Percentiles rank a stretch among this genome's conserved stretches.
These are phyloP conservation scores for Etheostoma perlongum DNA, from an alignment of 2,797 vertebrate genomes.

Conservation along the genomic window DNA sequence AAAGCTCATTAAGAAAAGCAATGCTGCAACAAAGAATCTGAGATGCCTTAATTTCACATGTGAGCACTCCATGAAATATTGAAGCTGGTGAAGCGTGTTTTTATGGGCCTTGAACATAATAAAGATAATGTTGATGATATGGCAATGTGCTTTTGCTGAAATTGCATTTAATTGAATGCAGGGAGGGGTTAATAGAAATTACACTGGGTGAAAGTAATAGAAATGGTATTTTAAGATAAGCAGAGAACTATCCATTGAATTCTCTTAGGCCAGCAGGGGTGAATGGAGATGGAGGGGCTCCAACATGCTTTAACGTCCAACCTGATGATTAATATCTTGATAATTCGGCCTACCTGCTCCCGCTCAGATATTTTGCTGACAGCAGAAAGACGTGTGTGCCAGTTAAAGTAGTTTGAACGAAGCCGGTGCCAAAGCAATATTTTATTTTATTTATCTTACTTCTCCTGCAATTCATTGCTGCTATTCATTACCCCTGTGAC, in stretches of 20 bases:
- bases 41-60: conserved; percentile 29
- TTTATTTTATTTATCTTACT: conserved; percentile 83
- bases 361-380: conserved; percentile 71
- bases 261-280: conserved; percentile 32
- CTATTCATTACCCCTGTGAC: conserved; percentile 76
- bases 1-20: conserved; percentile 22
- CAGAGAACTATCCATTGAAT: conserved; percentile 32
- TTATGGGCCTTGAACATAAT: conserved; percentile 45
- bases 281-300: conserved; percentile 57
- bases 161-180: conserved; percentile 64
- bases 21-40: conserved; percentile 7
- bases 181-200: conserved; percentile 59
- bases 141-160: conserved; percentile 50
- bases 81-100: conserved; percentile 36
- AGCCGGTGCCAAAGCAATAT: conserved; percentile 81
- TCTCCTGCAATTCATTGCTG: conserved; percentile 67
- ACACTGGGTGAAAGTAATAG: conserved; percentile 58
- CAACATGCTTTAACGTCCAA: conserved; percentile 64
- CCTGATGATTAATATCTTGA: conserved; percentile 79
- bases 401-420: conserved; percentile 70
- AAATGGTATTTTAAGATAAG: conserved; percentile 48
- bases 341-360: conserved; percentile 67
- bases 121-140: conserved; percentile 60
- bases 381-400: conserved; percentile 71
- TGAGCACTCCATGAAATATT: conserved; percentile 18